Percentiles rank a stretch among this genome's conserved stretches.
These are phyloP conservation scores for Pammene aurita DNA, from an alignment of 2,888 invertebrate genomes.

Conservation along the genomic window DNA sequence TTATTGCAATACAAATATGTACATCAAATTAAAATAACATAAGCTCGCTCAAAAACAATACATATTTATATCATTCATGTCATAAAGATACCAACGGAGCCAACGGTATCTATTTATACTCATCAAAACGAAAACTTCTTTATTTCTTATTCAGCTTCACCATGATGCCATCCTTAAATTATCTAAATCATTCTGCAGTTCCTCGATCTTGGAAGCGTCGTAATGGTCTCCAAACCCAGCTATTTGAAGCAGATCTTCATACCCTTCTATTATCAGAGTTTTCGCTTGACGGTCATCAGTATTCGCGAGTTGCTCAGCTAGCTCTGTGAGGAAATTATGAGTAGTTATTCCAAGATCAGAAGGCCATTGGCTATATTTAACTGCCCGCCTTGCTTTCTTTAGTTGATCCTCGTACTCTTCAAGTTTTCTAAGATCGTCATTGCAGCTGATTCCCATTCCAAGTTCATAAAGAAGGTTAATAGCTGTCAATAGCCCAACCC, in stretches of 20 bases:
- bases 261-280: background rate
- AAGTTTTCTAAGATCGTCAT: background rate
- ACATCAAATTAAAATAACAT: no score
- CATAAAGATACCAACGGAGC: no score
- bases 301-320: background rate
- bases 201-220: background rate
- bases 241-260: background rate
- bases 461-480: slow-evolving; percentile 1
- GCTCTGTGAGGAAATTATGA: background rate
- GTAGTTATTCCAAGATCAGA: background rate
- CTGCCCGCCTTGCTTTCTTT: background rate
- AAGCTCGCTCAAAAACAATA: no score
- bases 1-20: no score
- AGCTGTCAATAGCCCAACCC: slow-evolving; percentile 3
- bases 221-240: slow-evolving; percentile 9
- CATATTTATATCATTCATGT: no score
- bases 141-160: background rate
- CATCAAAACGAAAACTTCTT: no score
- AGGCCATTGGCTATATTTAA: background rate
- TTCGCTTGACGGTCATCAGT: background rate
- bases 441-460: background rate
- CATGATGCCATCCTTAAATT: background rate
- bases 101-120: no score
- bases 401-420: background rate
- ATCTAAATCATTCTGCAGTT: background rate